phyloP scores from a whole-genome alignment of 2,888 invertebrate genomes.

The Cataglyphis livida region DNA sequence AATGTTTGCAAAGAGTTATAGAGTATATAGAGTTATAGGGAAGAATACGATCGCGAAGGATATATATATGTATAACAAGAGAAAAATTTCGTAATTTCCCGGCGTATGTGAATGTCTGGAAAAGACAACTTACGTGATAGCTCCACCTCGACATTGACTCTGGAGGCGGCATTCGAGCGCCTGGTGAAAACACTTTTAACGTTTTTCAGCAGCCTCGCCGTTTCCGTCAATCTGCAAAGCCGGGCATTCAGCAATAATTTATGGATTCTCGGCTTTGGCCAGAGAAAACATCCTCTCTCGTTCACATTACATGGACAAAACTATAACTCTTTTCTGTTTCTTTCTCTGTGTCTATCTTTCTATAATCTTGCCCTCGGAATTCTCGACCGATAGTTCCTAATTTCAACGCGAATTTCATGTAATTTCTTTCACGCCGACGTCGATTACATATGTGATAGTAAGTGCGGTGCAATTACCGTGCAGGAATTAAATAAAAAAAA shows the following conservation, averaged over 20 bases:
- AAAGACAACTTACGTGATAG: conserved; percentile 94
- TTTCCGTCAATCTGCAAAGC: conserved; percentile 96
- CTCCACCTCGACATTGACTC: conserved; percentile 95
- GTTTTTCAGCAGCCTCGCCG: conserved; percentile 97
- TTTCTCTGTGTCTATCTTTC: conserved; percentile 12
- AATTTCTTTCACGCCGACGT: conserved; percentile 2
- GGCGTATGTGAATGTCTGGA: conserved; percentile 55
- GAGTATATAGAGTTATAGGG: background rate
- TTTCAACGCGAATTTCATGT: conserved; percentile 2
- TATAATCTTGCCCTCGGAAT: conserved; percentile 18
- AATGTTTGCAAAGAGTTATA: conserved; percentile 3
- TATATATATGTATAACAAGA: background rate
- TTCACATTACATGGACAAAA: conserved; percentile 29
- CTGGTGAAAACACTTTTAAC: conserved; percentile 97
- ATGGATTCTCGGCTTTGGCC: conserved; percentile 59
- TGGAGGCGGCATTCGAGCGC: conserved; percentile 90
- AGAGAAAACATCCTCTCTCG: conserved; percentile 26
- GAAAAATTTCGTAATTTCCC: conserved; percentile 31
- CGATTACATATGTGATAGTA: conserved; percentile 12
- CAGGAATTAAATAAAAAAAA: conserved; percentile 1
- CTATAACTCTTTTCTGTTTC: conserved; percentile 15
- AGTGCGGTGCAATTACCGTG: conserved; percentile 33
- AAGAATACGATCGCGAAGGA: background rate
- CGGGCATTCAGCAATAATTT: conserved; percentile 71
- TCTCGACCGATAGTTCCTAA: background rate